A percentile compares a stretch with the other conserved stretches of the same genome.
Evolutionary conservation across 2,113 vertebrate genomes (phyloP).

Genomic region (Callocephalon fimbriatum): DNA sequence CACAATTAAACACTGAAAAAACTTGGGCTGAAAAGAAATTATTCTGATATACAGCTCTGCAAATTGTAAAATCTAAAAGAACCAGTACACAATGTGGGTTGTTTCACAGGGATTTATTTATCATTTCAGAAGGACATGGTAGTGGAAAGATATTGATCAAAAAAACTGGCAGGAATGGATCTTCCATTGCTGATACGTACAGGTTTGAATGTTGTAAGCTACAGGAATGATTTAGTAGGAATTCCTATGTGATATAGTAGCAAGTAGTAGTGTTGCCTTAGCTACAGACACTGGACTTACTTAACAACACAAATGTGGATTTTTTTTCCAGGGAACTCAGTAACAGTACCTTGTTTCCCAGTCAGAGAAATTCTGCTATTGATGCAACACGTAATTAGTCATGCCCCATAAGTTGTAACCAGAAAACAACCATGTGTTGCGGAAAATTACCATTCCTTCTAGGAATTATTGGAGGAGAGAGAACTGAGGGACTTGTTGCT

Average conservation of each 20-base stretch:
- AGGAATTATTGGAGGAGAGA: neutral
- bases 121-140: neutral
- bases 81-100: accelerated
- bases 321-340: neutral
- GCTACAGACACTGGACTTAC: neutral
- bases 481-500: neutral
- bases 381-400: neutral
- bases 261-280: neutral
- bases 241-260: neutral
- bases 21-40: neutral
- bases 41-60: neutral
- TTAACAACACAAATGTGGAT: neutral
- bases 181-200: neutral
- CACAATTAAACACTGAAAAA: neutral
- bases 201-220: neutral
- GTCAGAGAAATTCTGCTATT: neutral
- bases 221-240: neutral
- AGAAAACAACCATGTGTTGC: neutral
- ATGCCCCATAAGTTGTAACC: neutral
- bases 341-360: neutral
- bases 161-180: neutral
- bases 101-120: neutral
- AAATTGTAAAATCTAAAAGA: neutral
- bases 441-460: neutral
- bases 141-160: neutral